Evolutionary conservation across 2,888 invertebrate genomes (phyloP), one percentile per base, ranked within the genome.

Genomic region (Thera britannica): DNA sequence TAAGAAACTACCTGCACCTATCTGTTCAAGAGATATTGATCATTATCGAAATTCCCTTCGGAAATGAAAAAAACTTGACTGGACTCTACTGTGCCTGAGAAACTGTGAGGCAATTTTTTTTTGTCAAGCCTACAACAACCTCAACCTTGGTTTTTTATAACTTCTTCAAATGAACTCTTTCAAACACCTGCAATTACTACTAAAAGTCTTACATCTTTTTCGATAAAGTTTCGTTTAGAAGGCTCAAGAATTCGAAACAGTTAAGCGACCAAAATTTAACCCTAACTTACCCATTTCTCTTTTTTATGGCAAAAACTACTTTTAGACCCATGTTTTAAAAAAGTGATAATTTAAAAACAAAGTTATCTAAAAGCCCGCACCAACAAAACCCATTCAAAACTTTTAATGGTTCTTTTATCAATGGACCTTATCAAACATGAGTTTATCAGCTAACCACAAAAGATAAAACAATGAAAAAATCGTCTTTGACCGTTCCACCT

Each of bases 401-500:
- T 71, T 78, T 52, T 82, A 84, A 85, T 82, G 75, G 67, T 64
- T 67, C 75, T 81, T 81, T 82, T 87, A 86, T 85, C 86, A 84
- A 82, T 82, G 79, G 60, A 70, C 72, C 79, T 87, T 87, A 89
- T 89, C 89, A 79, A 75, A 76, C 75, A 82, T 77, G 81, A 71
- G 74, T 76, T 82, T 85, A 87, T 86, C 87, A 83, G 75, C 76
- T 75, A 84, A 87, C 86, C 84, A 76, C 83, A 75, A 75, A 80
- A 87, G 90, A 91, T 92, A 92, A 89, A 77, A 90, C 89, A 90
- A 90, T 85, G 55, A 68, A 70, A 72, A 75, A 75, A 70, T 58
- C 82, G 81, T 85, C 81, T 71, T 76, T 83, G 83, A 83, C 87
- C 87, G 87, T 89, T 85, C 89, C 85, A 82, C 85, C 86, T 86